Conservation (phyloP, 2,797 vertebrate species). For the Periparus ater region DNA sequence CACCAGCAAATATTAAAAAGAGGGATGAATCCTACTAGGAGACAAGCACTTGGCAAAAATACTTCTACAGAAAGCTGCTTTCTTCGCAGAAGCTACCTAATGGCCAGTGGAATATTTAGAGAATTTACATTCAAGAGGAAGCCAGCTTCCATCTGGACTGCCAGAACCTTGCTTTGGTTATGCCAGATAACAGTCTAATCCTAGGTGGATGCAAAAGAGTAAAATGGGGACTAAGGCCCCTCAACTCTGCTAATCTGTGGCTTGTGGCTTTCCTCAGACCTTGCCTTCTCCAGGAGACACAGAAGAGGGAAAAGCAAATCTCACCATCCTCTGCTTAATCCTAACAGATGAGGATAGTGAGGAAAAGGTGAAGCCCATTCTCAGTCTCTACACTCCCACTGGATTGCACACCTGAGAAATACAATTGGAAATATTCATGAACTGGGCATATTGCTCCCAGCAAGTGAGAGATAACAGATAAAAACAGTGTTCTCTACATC, state of each 20-base stretch:
- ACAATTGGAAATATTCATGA: not conserved
- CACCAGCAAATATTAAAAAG: not conserved
- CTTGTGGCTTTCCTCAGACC: not conserved
- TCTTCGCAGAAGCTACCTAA: not conserved
- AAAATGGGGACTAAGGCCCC: not conserved
- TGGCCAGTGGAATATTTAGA: not conserved
- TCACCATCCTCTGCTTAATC: not conserved
- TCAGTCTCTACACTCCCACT: not conserved
- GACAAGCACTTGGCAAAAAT: not conserved
- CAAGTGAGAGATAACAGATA: not conserved
- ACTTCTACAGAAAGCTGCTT: not conserved
- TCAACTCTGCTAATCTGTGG: not conserved
- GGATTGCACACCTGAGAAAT: not conserved
- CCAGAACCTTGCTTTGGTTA: not conserved
- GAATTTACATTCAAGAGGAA: not conserved
- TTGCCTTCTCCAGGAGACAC: not conserved
- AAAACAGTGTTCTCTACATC: not conserved
- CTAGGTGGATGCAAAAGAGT: not conserved
- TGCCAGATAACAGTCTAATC: not conserved
- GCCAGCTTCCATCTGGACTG: not conserved
- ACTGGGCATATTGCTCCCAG: not conserved
- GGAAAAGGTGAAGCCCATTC: not conserved
- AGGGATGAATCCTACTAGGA: not conserved
- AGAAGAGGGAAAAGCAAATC: not conserved
- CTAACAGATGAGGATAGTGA: not conserved